A percentile compares a stretch with the other conserved stretches of the same genome.
Conservation (phyloP, 2,113 vertebrate species). For the Mus musculus region GRCm39 chr2:161857501-161858000, state of each 20-base stretch:
- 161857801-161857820: conserved; percentile 5
- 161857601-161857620: neutral
- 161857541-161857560: neutral
- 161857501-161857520: neutral
- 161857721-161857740: neutral
- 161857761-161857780: neutral
- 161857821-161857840: neutral
- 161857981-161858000: neutral
- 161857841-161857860: conserved; percentile 14
- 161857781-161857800: neutral
- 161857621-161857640: neutral
- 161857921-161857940: neutral
- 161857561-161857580: neutral
- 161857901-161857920: neutral
- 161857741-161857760: neutral
- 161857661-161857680: neutral
- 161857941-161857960: neutral
- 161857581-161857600: neutral
- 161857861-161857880: neutral
- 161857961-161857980: neutral
- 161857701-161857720: neutral
- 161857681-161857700: neutral
- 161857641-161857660: fast-evolving
- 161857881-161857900: neutral
- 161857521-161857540: neutral